Evolutionary conservation across 1,140 invertebrate genomes (phyloP), one percentile per base, ranked within the genome.

Genomic region (Ceratina calcarata): DNA sequence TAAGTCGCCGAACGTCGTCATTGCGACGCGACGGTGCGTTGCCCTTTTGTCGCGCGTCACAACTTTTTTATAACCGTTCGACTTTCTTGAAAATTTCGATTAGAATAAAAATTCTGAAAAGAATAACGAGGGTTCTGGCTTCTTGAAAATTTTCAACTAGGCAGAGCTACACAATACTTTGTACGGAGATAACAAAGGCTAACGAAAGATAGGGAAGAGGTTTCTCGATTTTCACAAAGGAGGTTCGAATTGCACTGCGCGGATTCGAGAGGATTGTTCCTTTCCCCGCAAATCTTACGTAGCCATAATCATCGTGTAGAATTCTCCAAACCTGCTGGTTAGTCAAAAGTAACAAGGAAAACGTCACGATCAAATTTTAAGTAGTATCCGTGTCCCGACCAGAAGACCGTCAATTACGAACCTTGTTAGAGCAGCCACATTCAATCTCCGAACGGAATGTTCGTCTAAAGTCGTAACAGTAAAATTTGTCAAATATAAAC

Each of bases 1-100:
- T 84, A 84, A 83, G 77, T 75, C 69, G 70, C 71, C 65, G 76
- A 68, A 80, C 83, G 81, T 66, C 53, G 37, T 45, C 37, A 10
- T 45, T 45, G 37, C 37, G 62, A 65, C 64, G 68, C 73, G 53
- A 68, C 76, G 55, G 83, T 83, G 61, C 83, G 83, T 83, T 80
- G 83, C 76, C 81, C 83, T 67, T 80, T 83, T 10, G 57, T 55
- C 69, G 69, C n/a, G 62, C 22, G n/a, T 22, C 32, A 22, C 10
- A 45, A 32, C 27, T 32, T 45, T 45, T 45, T 45, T 45, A 45
- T 10, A 45, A 45, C 37, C 6, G 37, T 10, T 3, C 3, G 37
- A 45, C 2, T 45, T 45, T 45, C 37, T 3, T 10, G 37, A 45
- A 10, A 45, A 45, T 45, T 45, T 45, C 37, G 37, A 45, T 45